These are phyloP conservation scores for Drosophila subpulchrella DNA, from an alignment of 1,140 invertebrate genomes.

Conservation along the genomic window DNA sequence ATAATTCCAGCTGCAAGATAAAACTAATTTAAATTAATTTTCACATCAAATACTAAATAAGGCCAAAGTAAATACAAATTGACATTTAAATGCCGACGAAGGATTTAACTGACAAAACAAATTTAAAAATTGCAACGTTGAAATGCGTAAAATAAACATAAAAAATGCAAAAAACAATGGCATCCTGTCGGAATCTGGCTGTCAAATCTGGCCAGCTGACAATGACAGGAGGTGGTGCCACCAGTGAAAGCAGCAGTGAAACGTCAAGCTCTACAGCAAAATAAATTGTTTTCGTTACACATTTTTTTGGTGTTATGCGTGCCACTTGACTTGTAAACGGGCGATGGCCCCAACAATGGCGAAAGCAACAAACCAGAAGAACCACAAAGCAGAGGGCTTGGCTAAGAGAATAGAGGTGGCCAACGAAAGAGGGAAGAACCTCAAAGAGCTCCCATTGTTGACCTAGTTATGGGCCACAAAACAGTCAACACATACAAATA, in stretches of 20 bases:
- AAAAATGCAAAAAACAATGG: constrained; percentile 40
- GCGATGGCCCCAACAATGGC: constrained; percentile 47
- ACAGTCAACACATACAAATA: constrained; percentile 69
- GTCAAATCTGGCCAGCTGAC: constrained; percentile 71
- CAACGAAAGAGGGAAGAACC: background rate
- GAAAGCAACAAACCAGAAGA: constrained; percentile 31
- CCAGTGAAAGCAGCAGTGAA: constrained; percentile 7
- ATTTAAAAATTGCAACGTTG: background rate
- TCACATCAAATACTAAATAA: constrained; percentile 19
- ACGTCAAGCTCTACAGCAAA: constrained; percentile 62
- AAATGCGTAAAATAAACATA: constrained; percentile 63
- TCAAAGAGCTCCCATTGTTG: constrained; percentile 63
- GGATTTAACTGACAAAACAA: constrained; percentile 28
- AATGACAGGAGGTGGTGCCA: constrained; percentile 41
- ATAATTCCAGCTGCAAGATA: background rate
- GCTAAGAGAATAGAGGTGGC: background rate
- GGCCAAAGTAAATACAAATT: constrained; percentile 64
- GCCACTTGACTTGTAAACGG: constrained; percentile 80
- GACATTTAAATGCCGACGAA: constrained; percentile 24
- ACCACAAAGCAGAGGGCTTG: constrained; percentile 24
- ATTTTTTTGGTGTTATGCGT: constrained; percentile 74
- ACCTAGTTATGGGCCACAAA: constrained; percentile 76
- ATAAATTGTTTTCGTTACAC: constrained; percentile 79
- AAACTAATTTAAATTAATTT: constrained; percentile 17
- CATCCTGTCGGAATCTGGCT: constrained; percentile 32